phyloP scores from a whole-genome alignment of 2,888 invertebrate species.

The Lacanobia wlatinum region DNA sequence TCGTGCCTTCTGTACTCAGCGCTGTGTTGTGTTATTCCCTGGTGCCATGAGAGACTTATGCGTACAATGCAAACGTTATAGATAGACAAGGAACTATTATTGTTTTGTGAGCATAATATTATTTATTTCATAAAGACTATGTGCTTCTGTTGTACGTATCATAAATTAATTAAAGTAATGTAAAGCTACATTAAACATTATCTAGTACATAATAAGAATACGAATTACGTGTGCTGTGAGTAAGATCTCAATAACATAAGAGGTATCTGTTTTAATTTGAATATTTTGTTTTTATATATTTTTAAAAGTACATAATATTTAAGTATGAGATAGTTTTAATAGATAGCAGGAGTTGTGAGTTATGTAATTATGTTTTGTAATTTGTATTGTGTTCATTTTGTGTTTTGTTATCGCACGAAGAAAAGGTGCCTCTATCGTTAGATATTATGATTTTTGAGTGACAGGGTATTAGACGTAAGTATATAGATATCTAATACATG shows the following conservation, averaged over 20 bases:
- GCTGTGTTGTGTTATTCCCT: conserved; percentile 72
- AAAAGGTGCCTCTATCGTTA: conserved; percentile 45
- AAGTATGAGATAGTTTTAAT: conserved; percentile 47
- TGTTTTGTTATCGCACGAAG: conserved; percentile 54
- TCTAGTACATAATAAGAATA: conserved; percentile 51
- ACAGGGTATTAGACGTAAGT: conserved; percentile 72
- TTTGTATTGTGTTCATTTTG: conserved; percentile 51
- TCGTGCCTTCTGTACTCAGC: conserved; percentile 54
- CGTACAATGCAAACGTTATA: conserved; percentile 58
- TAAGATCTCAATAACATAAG: conserved; percentile 82
- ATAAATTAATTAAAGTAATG: conserved; percentile 44
- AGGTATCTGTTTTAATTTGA: conserved; percentile 63
- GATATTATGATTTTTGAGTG: conserved; percentile 53
- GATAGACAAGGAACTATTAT: conserved; percentile 40
- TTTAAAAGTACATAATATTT: conserved; percentile 25
- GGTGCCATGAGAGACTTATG: conserved; percentile 75
- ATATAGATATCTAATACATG: conserved; percentile 38
- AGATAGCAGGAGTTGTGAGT: conserved; percentile 60
- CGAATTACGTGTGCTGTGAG: conserved; percentile 84
- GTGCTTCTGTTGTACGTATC: conserved; percentile 65
- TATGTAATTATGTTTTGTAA: conserved; percentile 27
- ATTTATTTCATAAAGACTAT: conserved; percentile 63
- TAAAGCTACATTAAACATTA: conserved; percentile 49
- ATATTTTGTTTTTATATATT: conserved; percentile 48
- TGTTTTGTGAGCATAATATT: conserved; percentile 54